These are phyloP conservation scores for Lithodes maja DNA, from an alignment of 2,888 invertebrate genomes.

Conservation along the genomic window DNA sequence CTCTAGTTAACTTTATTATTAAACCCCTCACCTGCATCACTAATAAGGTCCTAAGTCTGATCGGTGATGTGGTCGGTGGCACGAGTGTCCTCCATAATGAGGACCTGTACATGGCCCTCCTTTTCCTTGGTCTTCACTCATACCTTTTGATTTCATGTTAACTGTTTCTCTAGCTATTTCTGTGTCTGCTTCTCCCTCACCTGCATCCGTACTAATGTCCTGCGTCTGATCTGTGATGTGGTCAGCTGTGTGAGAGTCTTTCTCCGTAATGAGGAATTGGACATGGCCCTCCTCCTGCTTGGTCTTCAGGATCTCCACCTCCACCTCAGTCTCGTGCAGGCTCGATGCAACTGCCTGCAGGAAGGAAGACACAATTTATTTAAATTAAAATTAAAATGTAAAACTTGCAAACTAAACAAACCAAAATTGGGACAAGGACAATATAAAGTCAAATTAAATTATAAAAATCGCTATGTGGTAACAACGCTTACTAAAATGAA, in stretches of 20 bases:
- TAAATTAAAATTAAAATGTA: no score
- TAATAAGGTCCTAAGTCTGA: not conserved
- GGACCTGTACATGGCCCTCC: not conserved
- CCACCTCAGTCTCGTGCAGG: slow-evolving; percentile 93
- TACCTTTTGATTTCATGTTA: not conserved
- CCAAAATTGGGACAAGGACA: no score
- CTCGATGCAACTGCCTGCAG: slow-evolving; percentile 92
- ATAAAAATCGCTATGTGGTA: no score
- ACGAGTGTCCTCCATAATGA: not conserved
- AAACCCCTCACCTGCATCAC: no score
- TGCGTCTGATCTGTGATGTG: slow-evolving; percentile 44
- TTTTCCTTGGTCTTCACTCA: not conserved
- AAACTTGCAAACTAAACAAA: no score
- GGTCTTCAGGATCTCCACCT: slow-evolving; percentile 90
- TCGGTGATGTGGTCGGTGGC: not conserved
- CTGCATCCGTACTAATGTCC: slow-evolving; percentile 72
- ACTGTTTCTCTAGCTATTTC: not conserved
- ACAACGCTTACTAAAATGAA: no score
- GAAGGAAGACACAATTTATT: not conserved
- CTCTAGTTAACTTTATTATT: no score
- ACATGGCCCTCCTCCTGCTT: slow-evolving; percentile 91
- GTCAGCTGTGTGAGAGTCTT: slow-evolving; percentile 74
- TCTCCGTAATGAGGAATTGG: slow-evolving; percentile 93
- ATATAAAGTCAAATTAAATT: no score
- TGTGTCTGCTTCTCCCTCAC: slow-evolving; percentile 75